A percentile compares a stretch with the other conserved stretches of the same genome.
phyloP scores from a whole-genome alignment of 2,888 invertebrate genomes.

The Athalia circularis region DNA sequence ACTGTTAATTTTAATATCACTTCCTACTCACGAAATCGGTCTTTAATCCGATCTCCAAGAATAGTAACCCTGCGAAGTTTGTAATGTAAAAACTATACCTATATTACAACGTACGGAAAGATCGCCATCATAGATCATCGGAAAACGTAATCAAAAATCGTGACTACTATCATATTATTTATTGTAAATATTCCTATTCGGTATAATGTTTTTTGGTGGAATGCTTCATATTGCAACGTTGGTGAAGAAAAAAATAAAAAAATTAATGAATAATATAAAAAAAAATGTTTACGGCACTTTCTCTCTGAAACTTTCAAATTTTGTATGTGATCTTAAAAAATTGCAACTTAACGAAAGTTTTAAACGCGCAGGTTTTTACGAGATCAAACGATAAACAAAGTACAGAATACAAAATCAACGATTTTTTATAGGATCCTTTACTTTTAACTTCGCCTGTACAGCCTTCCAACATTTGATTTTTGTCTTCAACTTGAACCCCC shows the following conservation, averaged over 20 bases:
- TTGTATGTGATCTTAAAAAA: conserved; percentile 7
- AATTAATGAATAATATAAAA: not conserved
- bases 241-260: too few relatives aligned
- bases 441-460: too few relatives aligned
- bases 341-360: not conserved
- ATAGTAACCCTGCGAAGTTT: not conserved
- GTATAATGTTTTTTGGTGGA: too few relatives aligned
- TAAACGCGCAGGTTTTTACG: not conserved
- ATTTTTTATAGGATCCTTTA: too few relatives aligned
- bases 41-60: not conserved
- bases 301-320: conserved; percentile 3
- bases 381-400: too few relatives aligned
- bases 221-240: too few relatives aligned
- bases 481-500: not conserved
- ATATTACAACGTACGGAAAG: too few relatives aligned
- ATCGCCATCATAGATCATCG: too few relatives aligned
- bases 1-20: not conserved
- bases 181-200: too few relatives aligned
- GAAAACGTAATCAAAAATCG: too few relatives aligned
- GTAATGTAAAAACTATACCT: too few relatives aligned
- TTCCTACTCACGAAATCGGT: not conserved
- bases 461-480: not conserved
- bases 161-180: too few relatives aligned
- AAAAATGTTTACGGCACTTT: conserved; percentile 16
- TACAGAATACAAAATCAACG: conserved; percentile 3